phyloP scores from a whole-genome alignment of 2,888 invertebrate species.

The Campaea margaritaria region DNA sequence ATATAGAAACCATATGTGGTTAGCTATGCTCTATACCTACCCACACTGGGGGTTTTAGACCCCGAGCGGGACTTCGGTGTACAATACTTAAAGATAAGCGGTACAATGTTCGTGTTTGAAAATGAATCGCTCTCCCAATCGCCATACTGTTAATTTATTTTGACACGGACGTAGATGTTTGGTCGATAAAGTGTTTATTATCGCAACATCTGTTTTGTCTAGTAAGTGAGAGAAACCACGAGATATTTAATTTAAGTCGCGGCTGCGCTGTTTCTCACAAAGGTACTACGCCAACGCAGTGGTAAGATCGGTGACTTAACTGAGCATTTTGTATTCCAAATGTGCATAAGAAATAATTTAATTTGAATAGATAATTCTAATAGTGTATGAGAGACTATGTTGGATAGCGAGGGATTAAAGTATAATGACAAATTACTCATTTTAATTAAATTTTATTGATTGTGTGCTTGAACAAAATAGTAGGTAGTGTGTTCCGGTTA shows the following conservation, averaged over 20 bases:
- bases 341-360: too few relatives aligned
- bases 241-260: constrained; percentile 24
- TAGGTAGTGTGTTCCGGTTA: too few relatives aligned
- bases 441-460: too few relatives aligned
- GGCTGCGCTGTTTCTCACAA: constrained; percentile 1
- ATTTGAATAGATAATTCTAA: background rate
- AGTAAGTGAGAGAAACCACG: constrained; percentile 23
- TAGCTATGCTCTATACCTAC: too few relatives aligned
- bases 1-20: too few relatives aligned
- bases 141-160: constrained; percentile 14
- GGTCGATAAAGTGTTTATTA: constrained; percentile 37
- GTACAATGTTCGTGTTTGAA: background rate
- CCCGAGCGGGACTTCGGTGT: too few relatives aligned
- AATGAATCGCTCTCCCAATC: background rate
- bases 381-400: too few relatives aligned
- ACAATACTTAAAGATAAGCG: too few relatives aligned
- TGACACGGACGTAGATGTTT: constrained; percentile 17
- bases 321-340: background rate
- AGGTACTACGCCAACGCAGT: background rate
- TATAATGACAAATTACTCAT: too few relatives aligned
- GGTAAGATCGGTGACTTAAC: background rate
- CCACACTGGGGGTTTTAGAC: too few relatives aligned
- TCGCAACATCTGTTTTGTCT: constrained; percentile 31
- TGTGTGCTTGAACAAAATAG: too few relatives aligned
- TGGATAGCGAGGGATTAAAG: too few relatives aligned